phyloP scores from a whole-genome alignment of 2,113 vertebrate genomes.

The Nyctereutes procyonoides region DNA sequence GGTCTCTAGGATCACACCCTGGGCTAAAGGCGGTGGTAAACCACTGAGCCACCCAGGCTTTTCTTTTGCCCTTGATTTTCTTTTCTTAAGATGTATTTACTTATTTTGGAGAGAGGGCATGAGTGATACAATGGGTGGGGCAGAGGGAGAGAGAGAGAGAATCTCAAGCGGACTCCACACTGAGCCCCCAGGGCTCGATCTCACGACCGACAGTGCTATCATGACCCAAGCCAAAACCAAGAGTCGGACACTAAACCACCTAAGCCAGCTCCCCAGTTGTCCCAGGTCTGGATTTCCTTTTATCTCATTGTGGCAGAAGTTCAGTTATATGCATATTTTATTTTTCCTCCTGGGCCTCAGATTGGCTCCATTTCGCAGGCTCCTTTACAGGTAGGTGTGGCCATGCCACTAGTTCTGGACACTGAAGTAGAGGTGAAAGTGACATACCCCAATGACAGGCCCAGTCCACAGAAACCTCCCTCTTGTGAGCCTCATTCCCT shows the following conservation, averaged over 20 bases:
- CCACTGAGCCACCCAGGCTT: too few relatives aligned
- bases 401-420: not conserved
- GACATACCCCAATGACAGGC: fast-evolving
- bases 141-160: not conserved
- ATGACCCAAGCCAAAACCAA: not conserved
- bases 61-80: not conserved
- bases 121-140: too few relatives aligned
- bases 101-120: not conserved
- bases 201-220: not conserved
- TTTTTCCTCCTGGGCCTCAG: not conserved
- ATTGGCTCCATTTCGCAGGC: not conserved
- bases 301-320: not conserved
- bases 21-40: too few relatives aligned
- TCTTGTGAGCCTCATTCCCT: not conserved
- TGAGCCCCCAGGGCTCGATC: not conserved
- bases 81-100: not conserved
- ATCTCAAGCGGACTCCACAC: not conserved
- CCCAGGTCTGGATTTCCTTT: not conserved
- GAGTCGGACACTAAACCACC: not conserved
- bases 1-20: too few relatives aligned
- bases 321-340: not conserved
- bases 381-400: not conserved
- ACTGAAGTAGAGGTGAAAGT: not conserved
- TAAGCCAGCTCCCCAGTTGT: not conserved
- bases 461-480: not conserved